phyloP scores from a whole-genome alignment of 2,888 invertebrate genomes.

The Gnatocerus cornutus region DNA sequence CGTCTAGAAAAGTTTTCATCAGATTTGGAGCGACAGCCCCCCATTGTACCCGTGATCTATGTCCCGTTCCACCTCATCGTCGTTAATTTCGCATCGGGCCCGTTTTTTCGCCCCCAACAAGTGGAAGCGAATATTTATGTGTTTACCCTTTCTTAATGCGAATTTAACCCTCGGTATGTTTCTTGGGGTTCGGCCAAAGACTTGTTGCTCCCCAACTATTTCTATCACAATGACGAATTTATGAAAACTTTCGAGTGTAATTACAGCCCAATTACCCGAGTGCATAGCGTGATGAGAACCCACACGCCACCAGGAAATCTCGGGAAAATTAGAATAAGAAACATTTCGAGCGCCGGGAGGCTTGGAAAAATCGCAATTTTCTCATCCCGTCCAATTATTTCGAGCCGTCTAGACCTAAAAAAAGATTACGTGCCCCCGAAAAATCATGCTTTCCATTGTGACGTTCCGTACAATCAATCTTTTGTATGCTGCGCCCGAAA shows the following conservation, averaged over 20 bases:
- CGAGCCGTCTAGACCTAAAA: too few relatives aligned
- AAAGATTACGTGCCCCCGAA: neutral
- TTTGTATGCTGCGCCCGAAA: neutral
- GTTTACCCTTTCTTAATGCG: slow-evolving; percentile 6
- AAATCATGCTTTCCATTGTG: neutral
- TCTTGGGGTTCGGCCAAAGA: slow-evolving; percentile 14
- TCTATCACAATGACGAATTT: slow-evolving; percentile 19
- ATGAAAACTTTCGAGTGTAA: slow-evolving; percentile 16
- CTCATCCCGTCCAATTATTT: too few relatives aligned
- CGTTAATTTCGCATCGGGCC: slow-evolving; percentile 5
- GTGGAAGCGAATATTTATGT: slow-evolving; percentile 13
- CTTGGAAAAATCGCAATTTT: too few relatives aligned
- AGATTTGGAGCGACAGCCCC: too few relatives aligned
- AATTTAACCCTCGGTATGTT: slow-evolving; percentile 2
- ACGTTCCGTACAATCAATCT: slow-evolving; percentile 1
- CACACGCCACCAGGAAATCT: slow-evolving; percentile 3
- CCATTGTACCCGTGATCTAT: too few relatives aligned
- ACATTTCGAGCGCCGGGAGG: too few relatives aligned
- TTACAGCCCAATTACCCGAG: neutral
- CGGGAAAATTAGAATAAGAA: neutral
- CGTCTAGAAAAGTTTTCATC: too few relatives aligned
- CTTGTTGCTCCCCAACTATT: slow-evolving; percentile 16
- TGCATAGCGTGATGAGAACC: slow-evolving; percentile 2
- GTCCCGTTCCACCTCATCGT: too few relatives aligned
- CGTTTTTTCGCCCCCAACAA: slow-evolving; percentile 18